phyloP scores from a whole-genome alignment of 2,113 vertebrate genomes.

The Poecilia latipinna region DNA sequence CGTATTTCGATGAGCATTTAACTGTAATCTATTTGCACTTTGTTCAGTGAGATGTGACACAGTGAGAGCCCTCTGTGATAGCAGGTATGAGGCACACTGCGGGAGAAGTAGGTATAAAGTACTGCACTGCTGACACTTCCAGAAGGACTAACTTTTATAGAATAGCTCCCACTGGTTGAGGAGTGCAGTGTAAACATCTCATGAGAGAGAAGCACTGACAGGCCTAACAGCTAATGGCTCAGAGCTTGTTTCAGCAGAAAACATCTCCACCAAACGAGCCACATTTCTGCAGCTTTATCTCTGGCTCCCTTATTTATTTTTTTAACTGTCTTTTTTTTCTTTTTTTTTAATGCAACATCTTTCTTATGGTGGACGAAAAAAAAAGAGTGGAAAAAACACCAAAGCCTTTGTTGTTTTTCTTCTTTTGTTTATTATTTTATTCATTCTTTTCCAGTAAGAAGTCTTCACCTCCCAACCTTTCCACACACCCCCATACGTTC shows the following conservation, averaged over 20 bases:
- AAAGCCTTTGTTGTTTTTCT: neutral
- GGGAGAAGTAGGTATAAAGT: conserved; percentile 18
- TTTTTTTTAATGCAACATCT: conserved; percentile 27
- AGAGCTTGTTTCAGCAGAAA: conserved; percentile 46
- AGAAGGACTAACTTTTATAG: conserved; percentile 28
- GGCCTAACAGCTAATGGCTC: conserved; percentile 64
- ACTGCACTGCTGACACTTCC: conserved; percentile 38
- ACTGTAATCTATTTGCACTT: conserved; percentile 47
- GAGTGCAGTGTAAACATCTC: conserved; percentile 61
- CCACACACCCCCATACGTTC: conserved; percentile 59
- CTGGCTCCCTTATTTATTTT: conserved; percentile 32
- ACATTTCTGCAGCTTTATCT: conserved; percentile 38
- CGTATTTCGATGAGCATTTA: conserved; percentile 51
- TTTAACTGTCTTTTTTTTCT: conserved; percentile 39
- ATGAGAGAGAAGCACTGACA: conserved; percentile 66
- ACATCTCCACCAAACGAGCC: conserved; percentile 54
- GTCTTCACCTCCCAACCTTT: conserved; percentile 49
- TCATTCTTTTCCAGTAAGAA: conserved; percentile 57
- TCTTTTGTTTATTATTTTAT: conserved; percentile 68
- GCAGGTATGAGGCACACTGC: conserved; percentile 12
- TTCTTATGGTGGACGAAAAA: conserved; percentile 26
- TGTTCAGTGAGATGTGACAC: conserved; percentile 16
- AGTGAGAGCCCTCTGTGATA: conserved; percentile 15
- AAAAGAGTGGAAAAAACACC: conserved; percentile 23
- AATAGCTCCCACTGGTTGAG: conserved; percentile 42